phyloP scores from a whole-genome alignment of 2,888 invertebrate species.

The Flexamia atlantica region DNA sequence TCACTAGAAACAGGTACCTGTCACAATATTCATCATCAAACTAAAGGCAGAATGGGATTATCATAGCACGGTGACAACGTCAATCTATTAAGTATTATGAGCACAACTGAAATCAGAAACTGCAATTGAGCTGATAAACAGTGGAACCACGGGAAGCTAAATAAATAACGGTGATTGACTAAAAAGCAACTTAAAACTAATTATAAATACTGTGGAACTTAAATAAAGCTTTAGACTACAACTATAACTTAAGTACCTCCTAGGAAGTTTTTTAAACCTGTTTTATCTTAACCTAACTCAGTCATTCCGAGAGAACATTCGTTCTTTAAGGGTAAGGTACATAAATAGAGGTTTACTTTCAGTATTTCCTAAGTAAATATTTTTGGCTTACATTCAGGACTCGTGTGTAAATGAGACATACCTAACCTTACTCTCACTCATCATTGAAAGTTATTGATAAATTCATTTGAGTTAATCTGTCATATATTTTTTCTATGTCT shows the following conservation, averaged over 20 bases:
- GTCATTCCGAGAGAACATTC: constrained; percentile 55
- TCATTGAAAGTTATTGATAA: constrained; percentile 8
- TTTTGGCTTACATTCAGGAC: constrained; percentile 57
- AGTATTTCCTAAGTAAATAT: constrained; percentile 36
- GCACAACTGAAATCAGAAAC: neutral
- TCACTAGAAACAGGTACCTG: constrained; percentile 54
- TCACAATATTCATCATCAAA: constrained; percentile 8
- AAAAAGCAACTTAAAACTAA: neutral
- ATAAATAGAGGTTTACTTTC: constrained; percentile 21
- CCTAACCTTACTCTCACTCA: constrained; percentile 50
- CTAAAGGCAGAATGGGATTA: neutral
- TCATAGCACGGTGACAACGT: neutral
- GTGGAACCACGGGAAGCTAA: neutral
- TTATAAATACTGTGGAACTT: constrained; percentile 53
- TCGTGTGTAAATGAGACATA: constrained; percentile 22
- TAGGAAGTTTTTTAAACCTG: constrained; percentile 31
- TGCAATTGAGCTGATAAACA: neutral
- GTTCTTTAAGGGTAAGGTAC: constrained; percentile 40
- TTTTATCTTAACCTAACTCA: constrained; percentile 40
- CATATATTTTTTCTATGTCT: no score
- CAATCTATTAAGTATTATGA: neutral
- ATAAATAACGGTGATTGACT: neutral
- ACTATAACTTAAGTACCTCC: constrained; percentile 45
- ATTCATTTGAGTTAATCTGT: no score
- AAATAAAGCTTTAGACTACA: constrained; percentile 24